These are phyloP conservation scores for Poeciliopsis infans DNA, from an alignment of 2,797 vertebrate genomes.

Conservation along the genomic window DNA sequence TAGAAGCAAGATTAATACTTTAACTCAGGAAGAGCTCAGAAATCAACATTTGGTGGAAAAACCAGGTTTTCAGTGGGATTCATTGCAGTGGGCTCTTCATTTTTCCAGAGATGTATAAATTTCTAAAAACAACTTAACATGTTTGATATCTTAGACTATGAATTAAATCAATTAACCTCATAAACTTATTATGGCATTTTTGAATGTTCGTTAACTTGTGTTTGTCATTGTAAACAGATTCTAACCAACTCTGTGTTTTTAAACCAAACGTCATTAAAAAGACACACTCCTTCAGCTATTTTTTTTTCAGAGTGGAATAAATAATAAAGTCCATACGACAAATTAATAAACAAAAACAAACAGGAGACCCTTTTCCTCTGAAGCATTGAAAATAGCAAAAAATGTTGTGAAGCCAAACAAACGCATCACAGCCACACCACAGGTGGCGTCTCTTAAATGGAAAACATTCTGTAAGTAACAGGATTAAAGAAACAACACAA, in stretches of 20 bases:
- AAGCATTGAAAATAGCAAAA: not conserved
- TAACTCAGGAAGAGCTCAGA: no score
- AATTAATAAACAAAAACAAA: not conserved
- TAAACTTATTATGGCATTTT: not conserved
- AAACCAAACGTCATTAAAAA: not conserved
- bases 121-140: not conserved
- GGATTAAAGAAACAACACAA: not conserved
- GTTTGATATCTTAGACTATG: not conserved
- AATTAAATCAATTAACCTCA: not conserved
- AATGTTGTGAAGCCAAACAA: not conserved
- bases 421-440: not conserved
- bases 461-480: not conserved
- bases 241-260: not conserved
- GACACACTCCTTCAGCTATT: not conserved
- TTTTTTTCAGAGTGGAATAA: not conserved
- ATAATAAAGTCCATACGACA: not conserved
- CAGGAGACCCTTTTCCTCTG: not conserved
- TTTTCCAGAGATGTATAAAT: not conserved
- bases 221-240: not conserved
- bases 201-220: not conserved
- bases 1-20: no score
- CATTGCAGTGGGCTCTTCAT: no score
- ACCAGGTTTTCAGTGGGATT: no score
- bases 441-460: not conserved
- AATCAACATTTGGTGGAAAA: no score